phyloP scores from a whole-genome alignment of 35 echinoderm and acorn worm genomes.

The Holothuria glaberrima region DNA sequence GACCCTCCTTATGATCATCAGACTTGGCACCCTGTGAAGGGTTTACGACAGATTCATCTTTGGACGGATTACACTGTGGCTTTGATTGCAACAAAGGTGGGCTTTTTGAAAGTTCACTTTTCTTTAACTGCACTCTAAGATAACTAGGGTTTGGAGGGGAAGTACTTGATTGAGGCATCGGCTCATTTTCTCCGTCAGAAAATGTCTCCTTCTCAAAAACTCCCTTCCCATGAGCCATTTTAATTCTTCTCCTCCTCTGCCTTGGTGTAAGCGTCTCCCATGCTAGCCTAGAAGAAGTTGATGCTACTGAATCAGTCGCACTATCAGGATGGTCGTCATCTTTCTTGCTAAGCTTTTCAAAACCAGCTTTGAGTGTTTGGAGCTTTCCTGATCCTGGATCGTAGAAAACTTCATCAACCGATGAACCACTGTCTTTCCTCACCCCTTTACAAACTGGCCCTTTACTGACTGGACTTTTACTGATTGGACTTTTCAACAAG shows the following conservation, averaged over 20 bases:
- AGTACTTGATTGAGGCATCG: neutral
- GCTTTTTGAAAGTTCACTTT: constrained; percentile 22
- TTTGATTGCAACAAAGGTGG: neutral
- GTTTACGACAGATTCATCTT: neutral
- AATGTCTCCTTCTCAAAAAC: constrained; percentile 36
- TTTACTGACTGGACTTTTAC: too few relatives aligned
- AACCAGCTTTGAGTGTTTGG: constrained; percentile 18
- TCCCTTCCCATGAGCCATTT: constrained; percentile 64
- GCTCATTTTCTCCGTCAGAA: constrained; percentile 48
- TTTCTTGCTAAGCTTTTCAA: constrained; percentile 14
- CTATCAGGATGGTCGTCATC: constrained; percentile 64
- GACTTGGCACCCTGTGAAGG: neutral
- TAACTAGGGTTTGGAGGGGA: neutral
- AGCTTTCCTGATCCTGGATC: constrained; percentile 28
- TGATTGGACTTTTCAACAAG: constrained; percentile 10
- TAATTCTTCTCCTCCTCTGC: constrained; percentile 78
- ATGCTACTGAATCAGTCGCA: constrained; percentile 51
- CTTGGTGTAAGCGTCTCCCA: constrained; percentile 90
- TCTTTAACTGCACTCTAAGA: neutral
- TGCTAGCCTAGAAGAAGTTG: constrained; percentile 73
- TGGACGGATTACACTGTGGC: constrained; percentile 17
- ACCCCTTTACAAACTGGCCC: neutral
- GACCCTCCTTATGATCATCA: neutral
- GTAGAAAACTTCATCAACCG: constrained; percentile 33
- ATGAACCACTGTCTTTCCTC: constrained; percentile 54